phyloP scores from a whole-genome alignment of 2,888 invertebrate species.

The Agrochola lychnidis region DNA sequence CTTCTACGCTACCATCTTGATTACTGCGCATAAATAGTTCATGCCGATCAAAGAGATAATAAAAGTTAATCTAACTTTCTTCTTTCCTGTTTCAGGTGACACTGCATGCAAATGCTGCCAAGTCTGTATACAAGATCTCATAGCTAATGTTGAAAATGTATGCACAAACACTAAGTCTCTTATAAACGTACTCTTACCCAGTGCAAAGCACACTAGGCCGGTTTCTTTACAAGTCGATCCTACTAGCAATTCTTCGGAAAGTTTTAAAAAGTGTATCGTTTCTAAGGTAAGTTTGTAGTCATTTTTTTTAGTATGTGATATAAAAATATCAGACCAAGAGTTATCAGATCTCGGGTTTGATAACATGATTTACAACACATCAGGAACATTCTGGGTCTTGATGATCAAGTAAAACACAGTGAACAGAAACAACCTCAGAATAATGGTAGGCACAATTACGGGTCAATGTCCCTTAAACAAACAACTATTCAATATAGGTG shows the following conservation, averaged over 20 bases:
- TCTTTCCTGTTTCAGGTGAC: constrained; percentile 17
- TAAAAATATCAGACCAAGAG: not conserved
- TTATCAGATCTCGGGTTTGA: not conserved
- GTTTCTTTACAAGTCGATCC: constrained; percentile 27
- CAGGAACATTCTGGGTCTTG: not conserved
- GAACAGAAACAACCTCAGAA: not conserved
- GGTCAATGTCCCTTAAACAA: not conserved
- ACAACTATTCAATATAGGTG: not conserved
- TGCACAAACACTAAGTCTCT: not conserved
- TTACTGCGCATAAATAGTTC: not conserved
- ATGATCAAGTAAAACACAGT: not conserved
- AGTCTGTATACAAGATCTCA: not conserved
- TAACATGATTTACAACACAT: not conserved
- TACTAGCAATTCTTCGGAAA: constrained; percentile 63
- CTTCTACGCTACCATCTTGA: not conserved
- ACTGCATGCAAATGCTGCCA: constrained; percentile 1
- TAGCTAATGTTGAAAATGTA: not conserved
- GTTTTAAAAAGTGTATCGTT: constrained; percentile 67
- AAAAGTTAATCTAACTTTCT: not conserved
- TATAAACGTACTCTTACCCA: not conserved
- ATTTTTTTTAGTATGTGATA: not conserved
- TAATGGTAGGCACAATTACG: not conserved
- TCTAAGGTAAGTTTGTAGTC: constrained; percentile 67
- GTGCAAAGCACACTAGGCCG: not conserved
- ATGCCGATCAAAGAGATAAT: not conserved